Evolutionary conservation across 2,113 vertebrate species (phyloP), one percentile per base, ranked within the genome.

Genomic region (Phoenicopterus ruber): DNA sequence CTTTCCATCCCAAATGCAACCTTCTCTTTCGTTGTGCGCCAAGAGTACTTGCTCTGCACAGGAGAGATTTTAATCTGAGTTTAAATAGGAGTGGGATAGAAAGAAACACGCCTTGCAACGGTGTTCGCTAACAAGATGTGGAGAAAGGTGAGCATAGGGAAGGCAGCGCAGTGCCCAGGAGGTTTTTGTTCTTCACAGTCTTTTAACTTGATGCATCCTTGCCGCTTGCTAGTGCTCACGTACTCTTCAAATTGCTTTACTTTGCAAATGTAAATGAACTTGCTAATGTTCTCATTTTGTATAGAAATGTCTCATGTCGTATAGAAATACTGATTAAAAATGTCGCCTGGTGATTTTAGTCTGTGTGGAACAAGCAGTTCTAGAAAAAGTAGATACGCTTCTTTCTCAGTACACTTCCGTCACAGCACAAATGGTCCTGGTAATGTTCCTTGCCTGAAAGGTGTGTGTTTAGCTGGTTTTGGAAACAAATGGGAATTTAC

Each of bases 201-300:
- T 50, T 79, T 92, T 92, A 93, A 80, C 79, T 77, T 88, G 14
- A 2, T 47, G 47, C 58, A 31, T 78, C 55, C 57, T 52, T 92
- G 71, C 34, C 13, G 16, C 90, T 93, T 82, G 38, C 74, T 50
- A 12, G 7, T 61, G 88, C 85, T 92, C 36, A 72, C 32, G 50
- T 90, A 54, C 49, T 76, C 49, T 61, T 94, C 71, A 67, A 73
- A 88, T 77, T 73, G 57, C 59, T 96, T 92, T 93, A 66, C 55
- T 80, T 87, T 88, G 73, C 93, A 90, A 85, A 80, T 65, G 79
- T 79, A 85, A 95, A 93, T 77, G 67, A 87, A 93, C 82, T 92
- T 72, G 54, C 49, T 82, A 70, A 95, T 66, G 59, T 82, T 69
- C 71, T 83, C 46, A 25, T 92, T 93, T 94, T 76, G n/a, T n/a